A percentile compares a stretch with the other conserved stretches of the same genome.
Conservation (phyloP, 2,797 vertebrate species). For the Microctenopoma stevenorrisi region DNA sequence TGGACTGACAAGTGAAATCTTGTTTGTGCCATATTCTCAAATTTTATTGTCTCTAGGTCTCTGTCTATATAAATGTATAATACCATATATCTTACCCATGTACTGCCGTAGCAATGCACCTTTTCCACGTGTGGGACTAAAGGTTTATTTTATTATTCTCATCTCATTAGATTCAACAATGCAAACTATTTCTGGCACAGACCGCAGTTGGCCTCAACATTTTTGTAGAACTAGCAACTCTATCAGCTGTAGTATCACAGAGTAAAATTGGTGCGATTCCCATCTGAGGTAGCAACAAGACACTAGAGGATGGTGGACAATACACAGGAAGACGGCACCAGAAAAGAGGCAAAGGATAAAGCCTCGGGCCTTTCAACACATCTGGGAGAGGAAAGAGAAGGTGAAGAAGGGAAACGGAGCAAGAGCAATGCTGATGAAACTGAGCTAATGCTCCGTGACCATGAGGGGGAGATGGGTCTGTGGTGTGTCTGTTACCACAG, state of each 20-base stretch:
- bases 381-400: constrained; percentile 31
- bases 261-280: constrained; percentile 1
- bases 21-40: too few relatives aligned
- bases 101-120: too few relatives aligned
- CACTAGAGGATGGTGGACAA: constrained; percentile 7
- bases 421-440: constrained; percentile 54
- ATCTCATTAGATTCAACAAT: too few relatives aligned
- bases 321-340: constrained; percentile 1
- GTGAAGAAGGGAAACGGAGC: constrained; percentile 47
- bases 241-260: background rate
- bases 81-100: too few relatives aligned
- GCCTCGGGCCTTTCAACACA: constrained; percentile 31
- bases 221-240: background rate
- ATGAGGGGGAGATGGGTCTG: constrained; percentile 20
- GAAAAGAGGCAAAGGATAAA: constrained; percentile 18
- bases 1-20: too few relatives aligned
- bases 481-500: constrained; percentile 70
- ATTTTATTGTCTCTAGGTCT: too few relatives aligned
- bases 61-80: too few relatives aligned
- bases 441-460: constrained; percentile 69
- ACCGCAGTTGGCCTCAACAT: background rate
- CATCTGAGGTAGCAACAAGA: constrained; percentile 4
- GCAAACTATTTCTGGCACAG: too few relatives aligned
- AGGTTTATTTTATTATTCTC: too few relatives aligned
- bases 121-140: too few relatives aligned